Percentiles rank a stretch among this genome's conserved stretches.
These are phyloP conservation scores for Prorops nasuta DNA, from an alignment of 1,140 invertebrate genomes.

Conservation along the genomic window DNA sequence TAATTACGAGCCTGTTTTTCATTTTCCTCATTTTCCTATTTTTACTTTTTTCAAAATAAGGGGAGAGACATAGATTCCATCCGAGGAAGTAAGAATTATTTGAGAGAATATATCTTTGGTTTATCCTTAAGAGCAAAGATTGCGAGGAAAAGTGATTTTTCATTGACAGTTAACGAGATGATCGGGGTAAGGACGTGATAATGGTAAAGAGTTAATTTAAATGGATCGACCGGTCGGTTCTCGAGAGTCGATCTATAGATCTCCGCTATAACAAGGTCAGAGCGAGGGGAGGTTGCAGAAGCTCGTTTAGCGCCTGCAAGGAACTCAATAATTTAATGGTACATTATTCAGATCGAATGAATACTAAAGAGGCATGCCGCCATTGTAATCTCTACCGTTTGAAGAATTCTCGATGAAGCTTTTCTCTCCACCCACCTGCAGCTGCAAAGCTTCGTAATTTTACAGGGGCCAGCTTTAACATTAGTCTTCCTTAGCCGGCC, in stretches of 20 bases:
- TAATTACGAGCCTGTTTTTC: too few relatives aligned
- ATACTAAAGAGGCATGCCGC: slow-evolving; percentile 29
- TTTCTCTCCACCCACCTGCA: slow-evolving; percentile 18
- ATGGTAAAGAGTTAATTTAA: slow-evolving; percentile 16
- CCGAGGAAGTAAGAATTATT: too few relatives aligned
- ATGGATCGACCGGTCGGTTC: slow-evolving; percentile 6
- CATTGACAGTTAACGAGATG: slow-evolving; percentile 15
- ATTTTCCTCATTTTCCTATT: too few relatives aligned
- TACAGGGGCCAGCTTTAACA: slow-evolving; percentile 1
- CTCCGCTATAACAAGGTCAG: slow-evolving; percentile 12
- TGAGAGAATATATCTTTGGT: too few relatives aligned
- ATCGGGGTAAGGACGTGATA: slow-evolving; percentile 10
- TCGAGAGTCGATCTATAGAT: background rate
- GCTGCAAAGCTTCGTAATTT: slow-evolving; percentile 26
- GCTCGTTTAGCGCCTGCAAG: slow-evolving; percentile 38
- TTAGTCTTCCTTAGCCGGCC: background rate
- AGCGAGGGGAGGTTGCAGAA: slow-evolving; percentile 20
- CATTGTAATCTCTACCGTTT: slow-evolving; percentile 36
- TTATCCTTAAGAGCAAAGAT: slow-evolving; percentile 13
- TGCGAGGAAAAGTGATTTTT: slow-evolving; percentile 18
- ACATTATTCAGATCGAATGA: slow-evolving; percentile 43
- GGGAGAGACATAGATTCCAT: too few relatives aligned
- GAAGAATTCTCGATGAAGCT: slow-evolving; percentile 34
- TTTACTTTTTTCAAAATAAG: too few relatives aligned
- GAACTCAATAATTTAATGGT: slow-evolving; percentile 40